A percentile compares a stretch with the other conserved stretches of the same genome.
These are phyloP conservation scores for Glaucopsyche alexis DNA, from an alignment of 2,888 invertebrate genomes.

Conservation along the genomic window DNA sequence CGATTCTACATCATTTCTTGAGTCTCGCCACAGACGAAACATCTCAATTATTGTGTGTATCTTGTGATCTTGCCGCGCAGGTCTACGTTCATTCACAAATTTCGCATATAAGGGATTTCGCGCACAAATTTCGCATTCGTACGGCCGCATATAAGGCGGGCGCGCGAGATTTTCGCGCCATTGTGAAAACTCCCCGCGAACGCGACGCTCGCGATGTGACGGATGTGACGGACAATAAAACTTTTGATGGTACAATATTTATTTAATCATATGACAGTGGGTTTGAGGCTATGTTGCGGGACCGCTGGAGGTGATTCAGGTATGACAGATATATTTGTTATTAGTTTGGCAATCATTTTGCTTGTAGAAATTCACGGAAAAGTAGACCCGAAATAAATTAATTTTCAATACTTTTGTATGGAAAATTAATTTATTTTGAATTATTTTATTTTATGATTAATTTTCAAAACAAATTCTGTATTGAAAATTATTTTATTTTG, in stretches of 20 bases:
- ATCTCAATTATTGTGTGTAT: not conserved
- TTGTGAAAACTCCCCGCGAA: conserved; percentile 48
- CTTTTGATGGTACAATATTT: conserved; percentile 30
- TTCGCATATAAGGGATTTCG: conserved; percentile 31
- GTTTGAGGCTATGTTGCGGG: conserved; percentile 1
- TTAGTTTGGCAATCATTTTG: not conserved
- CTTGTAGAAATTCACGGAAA: not conserved
- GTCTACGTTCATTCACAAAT: conserved; percentile 45
- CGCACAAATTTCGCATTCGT: conserved; percentile 40
- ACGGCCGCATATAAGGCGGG: conserved; percentile 54
- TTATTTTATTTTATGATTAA: too few species aligned
- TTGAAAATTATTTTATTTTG: too few species aligned
- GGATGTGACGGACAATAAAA: conserved; percentile 39
- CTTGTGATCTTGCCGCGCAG: conserved; percentile 25
- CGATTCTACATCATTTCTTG: not conserved
- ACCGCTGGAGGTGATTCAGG: conserved; percentile 38
- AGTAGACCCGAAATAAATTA: too few species aligned
- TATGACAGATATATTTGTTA: conserved; percentile 29
- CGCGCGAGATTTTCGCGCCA: conserved; percentile 56
- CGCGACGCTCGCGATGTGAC: conserved; percentile 45
- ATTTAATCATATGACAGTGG: not conserved
- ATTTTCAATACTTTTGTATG: too few species aligned
- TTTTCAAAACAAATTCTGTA: too few species aligned
- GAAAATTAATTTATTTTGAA: too few species aligned
- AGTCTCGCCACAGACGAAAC: not conserved